Evolutionary conservation across 2,797 vertebrate species (phyloP).

Genomic region (Macropus fuliginosus): DNA sequence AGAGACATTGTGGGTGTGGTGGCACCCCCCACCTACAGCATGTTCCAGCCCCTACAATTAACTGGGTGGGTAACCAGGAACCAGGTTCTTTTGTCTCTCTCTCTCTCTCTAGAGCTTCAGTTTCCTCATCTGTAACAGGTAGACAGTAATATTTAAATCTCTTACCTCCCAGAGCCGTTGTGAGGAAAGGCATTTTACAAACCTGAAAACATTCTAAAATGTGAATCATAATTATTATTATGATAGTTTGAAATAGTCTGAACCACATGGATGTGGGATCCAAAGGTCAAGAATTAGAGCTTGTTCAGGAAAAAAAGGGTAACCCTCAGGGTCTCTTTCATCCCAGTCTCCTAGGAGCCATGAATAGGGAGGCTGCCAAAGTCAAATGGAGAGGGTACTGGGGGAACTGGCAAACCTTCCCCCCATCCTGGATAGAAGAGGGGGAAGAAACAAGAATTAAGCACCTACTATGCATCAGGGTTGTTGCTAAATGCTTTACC

Average conservation of each 20-base stretch:
- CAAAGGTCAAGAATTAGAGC: not conserved
- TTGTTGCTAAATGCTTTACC: not conserved
- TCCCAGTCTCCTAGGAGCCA: not conserved
- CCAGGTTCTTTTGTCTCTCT: not conserved
- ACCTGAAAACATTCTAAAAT: not conserved
- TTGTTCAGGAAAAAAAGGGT: not conserved
- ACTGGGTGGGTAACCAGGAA: not conserved
- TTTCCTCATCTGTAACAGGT: not conserved
- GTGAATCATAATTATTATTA: not conserved
- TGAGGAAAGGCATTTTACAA: not conserved
- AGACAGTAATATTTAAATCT: not conserved
- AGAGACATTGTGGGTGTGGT: not conserved
- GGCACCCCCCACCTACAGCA: not conserved
- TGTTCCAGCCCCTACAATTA: not conserved
- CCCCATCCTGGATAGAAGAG: not conserved
- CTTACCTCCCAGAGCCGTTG: not conserved
- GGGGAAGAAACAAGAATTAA: not conserved
- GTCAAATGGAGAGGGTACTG: not conserved
- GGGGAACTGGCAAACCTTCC: not conserved
- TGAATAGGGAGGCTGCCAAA: not conserved
- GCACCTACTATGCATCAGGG: not conserved
- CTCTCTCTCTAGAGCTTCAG: not conserved
- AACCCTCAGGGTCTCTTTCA: not conserved
- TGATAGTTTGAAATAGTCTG: not conserved
- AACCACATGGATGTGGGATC: not conserved